phyloP scores from a whole-genome alignment of 1,140 invertebrate genomes.

The Eurosta solidaginis region DNA sequence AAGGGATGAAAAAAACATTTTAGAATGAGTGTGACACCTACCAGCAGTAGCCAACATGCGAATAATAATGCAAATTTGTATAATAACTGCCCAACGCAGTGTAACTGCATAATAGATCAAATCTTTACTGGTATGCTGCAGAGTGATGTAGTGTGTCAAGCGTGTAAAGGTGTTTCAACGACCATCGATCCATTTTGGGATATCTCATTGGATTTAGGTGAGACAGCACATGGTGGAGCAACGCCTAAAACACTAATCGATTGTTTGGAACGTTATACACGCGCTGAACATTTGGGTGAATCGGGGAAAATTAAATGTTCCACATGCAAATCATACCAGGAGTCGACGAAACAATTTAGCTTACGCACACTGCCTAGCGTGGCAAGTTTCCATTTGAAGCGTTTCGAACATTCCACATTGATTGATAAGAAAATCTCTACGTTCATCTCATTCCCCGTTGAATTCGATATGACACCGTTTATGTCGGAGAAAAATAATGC shows the following conservation, averaged over 20 bases:
- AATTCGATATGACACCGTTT: constrained; percentile 95
- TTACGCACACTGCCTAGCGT: constrained; percentile 94
- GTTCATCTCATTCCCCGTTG: constrained; percentile 94
- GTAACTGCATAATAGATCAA: constrained; percentile 96
- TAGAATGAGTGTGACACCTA: too few species aligned
- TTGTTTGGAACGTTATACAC: constrained; percentile 90
- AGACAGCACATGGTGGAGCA: constrained; percentile 61
- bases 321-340: constrained; percentile 86
- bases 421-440: constrained; percentile 86
- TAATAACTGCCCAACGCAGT: constrained; percentile 69
- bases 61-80: neutral
- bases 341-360: constrained; percentile 94
- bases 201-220: constrained; percentile 89
- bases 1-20: too few species aligned
- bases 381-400: constrained; percentile 93
- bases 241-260: constrained; percentile 82
- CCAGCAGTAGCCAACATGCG: neutral
- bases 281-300: constrained; percentile 88
- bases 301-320: constrained; percentile 92
- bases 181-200: constrained; percentile 98
- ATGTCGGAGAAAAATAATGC: constrained; percentile 75
- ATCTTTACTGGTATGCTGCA: constrained; percentile 96
- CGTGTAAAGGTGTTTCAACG: constrained; percentile 91
- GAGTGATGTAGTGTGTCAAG: constrained; percentile 95
- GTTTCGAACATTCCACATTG: constrained; percentile 72